These are phyloP conservation scores for Myopa tessellatipennis DNA, from an alignment of 2,888 invertebrate genomes.

Conservation along the genomic window DNA sequence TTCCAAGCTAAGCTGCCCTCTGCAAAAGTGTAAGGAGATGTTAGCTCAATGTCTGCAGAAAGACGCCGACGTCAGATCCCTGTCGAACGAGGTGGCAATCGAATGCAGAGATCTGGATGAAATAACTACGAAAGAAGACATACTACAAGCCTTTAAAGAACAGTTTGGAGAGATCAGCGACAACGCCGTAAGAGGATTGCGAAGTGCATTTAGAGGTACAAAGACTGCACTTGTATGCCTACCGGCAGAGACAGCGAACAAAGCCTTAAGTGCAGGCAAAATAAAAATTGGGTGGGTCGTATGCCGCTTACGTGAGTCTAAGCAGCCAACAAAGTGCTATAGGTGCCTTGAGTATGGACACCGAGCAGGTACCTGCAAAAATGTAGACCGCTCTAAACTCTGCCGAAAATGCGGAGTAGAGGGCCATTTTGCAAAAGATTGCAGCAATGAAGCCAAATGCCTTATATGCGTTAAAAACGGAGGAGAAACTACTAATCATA, in stretches of 20 bases:
- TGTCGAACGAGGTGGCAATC: background rate
- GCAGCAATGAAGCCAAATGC: background rate
- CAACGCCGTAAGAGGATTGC: background rate
- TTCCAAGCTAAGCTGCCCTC: background rate
- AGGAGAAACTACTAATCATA: background rate
- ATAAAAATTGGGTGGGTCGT: conserved; percentile 14
- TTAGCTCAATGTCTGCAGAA: background rate
- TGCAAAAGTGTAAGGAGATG: background rate
- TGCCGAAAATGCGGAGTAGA: background rate
- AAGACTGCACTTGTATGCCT: background rate
- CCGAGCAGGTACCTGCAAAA: too few relatives aligned
- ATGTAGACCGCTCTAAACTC: background rate
- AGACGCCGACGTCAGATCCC: background rate
- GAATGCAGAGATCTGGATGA: background rate
- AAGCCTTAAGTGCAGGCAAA: background rate
- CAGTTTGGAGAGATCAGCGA: background rate
- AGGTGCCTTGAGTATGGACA: background rate
- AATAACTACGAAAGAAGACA: background rate
- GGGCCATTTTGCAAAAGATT: background rate
- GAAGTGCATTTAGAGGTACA: background rate
- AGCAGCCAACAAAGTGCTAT: background rate
- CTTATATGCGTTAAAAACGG: background rate
- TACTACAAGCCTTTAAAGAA: background rate
- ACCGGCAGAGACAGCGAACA: background rate
- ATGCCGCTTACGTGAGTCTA: background rate